These are phyloP conservation scores for Leucoptera coffeella DNA, from an alignment of 2,888 invertebrate genomes.

Conservation along the genomic window DNA sequence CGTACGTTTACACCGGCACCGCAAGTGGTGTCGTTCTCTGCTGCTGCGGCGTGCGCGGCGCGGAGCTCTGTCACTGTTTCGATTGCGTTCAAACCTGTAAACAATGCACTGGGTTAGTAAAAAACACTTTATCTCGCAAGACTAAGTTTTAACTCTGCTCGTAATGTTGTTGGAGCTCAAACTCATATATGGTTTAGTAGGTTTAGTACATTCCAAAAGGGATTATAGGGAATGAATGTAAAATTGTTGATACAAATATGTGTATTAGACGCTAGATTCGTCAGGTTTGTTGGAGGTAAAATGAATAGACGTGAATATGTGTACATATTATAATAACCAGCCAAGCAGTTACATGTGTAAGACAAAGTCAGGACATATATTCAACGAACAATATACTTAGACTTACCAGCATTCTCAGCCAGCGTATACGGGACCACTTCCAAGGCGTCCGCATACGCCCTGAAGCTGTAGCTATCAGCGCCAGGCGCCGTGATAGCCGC, in stretches of 20 bases:
- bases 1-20: conserved; percentile 95
- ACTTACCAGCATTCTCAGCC: conserved; percentile 46
- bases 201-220: too few species aligned
- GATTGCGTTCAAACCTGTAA: conserved; percentile 79
- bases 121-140: conserved; percentile 1
- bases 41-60: conserved; percentile 76
- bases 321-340: too few species aligned
- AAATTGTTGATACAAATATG: too few species aligned
- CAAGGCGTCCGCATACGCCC: conserved; percentile 92
- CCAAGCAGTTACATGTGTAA: too few species aligned
- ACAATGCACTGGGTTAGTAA: background rate
- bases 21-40: conserved; percentile 70
- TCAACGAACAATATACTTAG: too few species aligned
- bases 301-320: too few species aligned
- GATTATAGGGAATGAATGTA: too few species aligned
- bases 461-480: conserved; percentile 91
- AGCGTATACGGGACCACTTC: conserved; percentile 61
- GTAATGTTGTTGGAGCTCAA: too few species aligned
- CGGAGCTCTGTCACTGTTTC: conserved; percentile 94
- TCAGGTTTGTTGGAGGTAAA: too few species aligned
- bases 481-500: conserved; percentile 81
- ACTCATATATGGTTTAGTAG: too few species aligned
- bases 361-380: too few species aligned
- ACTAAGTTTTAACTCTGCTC: background rate
- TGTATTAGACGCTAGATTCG: too few species aligned